Percentiles rank a stretch among this genome's conserved stretches.
Evolutionary conservation across 2,797 vertebrate genomes (phyloP).

Genomic region (Chaenodraco wilsoni): DNA sequence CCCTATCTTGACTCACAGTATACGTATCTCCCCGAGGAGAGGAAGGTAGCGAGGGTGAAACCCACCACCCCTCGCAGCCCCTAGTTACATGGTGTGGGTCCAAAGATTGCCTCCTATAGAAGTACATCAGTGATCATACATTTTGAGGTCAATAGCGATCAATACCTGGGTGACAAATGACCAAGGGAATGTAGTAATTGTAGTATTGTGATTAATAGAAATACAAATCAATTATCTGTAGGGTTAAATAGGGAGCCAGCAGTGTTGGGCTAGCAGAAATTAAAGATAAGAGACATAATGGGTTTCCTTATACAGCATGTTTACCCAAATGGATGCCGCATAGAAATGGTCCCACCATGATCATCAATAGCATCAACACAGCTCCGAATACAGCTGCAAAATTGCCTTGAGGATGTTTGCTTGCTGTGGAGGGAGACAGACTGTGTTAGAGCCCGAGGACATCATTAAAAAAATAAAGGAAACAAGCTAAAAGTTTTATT

Average conservation of each 20-base stretch:
- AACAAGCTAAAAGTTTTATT: constrained; percentile 3
- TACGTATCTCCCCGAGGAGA: constrained; percentile 77
- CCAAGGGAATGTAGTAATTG: not conserved
- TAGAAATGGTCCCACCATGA: constrained; percentile 81
- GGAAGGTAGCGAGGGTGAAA: constrained; percentile 65
- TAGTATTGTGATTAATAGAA: constrained; percentile 8
- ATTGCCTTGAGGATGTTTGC: constrained; percentile 76
- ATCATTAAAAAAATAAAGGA: not conserved
- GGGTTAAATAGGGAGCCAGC: not conserved
- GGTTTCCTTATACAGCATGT: not conserved
- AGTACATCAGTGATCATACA: constrained; percentile 12
- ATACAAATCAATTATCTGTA: constrained; percentile 20
- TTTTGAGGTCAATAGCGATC: constrained; percentile 29
- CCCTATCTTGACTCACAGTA: constrained; percentile 9
- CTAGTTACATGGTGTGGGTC: constrained; percentile 76
- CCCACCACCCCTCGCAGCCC: constrained; percentile 76
- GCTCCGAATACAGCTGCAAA: constrained; percentile 71
- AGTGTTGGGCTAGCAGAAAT: not conserved
- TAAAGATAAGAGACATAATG: not conserved
- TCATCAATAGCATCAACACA: constrained; percentile 82
- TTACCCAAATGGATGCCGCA: constrained; percentile 78
- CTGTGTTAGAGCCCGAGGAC: constrained; percentile 1
- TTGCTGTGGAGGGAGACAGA: constrained; percentile 70
- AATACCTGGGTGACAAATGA: constrained; percentile 22
- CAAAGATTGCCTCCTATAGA: constrained; percentile 71